A percentile compares a stretch with the other conserved stretches of the same genome.
Conservation (phyloP, 2,888 invertebrate genomes). For the Synergus itoensis region DNA sequence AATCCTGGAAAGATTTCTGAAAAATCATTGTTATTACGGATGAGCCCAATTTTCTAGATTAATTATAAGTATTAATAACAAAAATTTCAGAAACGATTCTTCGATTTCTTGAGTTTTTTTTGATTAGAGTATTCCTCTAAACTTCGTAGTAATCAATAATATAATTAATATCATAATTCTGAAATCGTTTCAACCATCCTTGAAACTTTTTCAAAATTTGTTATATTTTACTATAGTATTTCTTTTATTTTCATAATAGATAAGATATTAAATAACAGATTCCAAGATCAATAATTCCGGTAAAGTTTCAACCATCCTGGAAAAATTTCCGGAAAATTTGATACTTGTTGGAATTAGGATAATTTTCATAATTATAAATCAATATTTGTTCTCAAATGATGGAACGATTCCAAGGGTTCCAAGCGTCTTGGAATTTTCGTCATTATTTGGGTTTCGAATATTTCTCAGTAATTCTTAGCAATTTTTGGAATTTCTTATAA, state of each 20-base stretch:
- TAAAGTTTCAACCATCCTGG: not conserved
- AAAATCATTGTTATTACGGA: conserved; percentile 6
- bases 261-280: not conserved
- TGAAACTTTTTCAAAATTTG: not conserved
- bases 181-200: not conserved
- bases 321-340: not conserved
- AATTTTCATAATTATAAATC: not conserved
- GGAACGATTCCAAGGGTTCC: not conserved
- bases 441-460: not conserved
- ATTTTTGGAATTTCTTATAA: not conserved
- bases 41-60: conserved; percentile 12
- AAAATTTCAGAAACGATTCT: conserved; percentile 9
- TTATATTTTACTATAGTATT: not conserved
- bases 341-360: not conserved
- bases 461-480: not conserved
- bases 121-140: not conserved
- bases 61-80: conserved; percentile 10
- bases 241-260: not conserved
- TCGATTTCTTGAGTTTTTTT: conserved; percentile 1
- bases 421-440: not conserved
- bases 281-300: not conserved
- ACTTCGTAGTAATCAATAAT: not conserved
- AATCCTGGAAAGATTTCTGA: not conserved
- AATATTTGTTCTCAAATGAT: not conserved
- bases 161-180: not conserved